Conservation (phyloP, 2,113 vertebrate species). For the Procavia capensis region DNA sequence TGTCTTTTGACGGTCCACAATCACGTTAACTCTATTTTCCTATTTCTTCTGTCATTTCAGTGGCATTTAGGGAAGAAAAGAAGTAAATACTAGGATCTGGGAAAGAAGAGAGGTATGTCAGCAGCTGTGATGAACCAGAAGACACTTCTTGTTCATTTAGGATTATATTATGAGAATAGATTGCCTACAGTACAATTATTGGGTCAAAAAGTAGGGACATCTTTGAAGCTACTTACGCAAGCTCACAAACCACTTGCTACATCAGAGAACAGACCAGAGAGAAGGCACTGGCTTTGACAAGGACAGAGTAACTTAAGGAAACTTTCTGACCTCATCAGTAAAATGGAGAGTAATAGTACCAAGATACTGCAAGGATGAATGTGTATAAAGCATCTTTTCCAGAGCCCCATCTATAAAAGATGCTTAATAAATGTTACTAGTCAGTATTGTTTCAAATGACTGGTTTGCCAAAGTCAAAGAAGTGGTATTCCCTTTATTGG, state of each 20-base stretch:
- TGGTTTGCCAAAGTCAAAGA: neutral
- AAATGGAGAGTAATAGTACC: neutral
- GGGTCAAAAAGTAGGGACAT: neutral
- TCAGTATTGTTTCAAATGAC: neutral
- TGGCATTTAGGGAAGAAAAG: neutral
- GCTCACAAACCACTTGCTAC: neutral
- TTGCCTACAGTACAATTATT: neutral
- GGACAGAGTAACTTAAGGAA: neutral
- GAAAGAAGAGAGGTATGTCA: neutral
- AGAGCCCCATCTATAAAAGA: neutral
- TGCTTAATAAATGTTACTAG: neutral
- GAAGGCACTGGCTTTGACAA: neutral
- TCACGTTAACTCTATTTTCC: neutral
- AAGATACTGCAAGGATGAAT: neutral
- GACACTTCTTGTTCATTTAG: neutral
- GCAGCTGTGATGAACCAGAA: neutral
- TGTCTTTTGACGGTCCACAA: neutral
- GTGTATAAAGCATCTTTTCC: neutral
- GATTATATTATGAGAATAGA: neutral
- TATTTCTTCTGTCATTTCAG: neutral
- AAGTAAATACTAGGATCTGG: neutral
- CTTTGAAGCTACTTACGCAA: neutral
- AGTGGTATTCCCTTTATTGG: neutral
- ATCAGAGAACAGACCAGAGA: neutral
- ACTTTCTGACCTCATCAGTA: neutral